Conservation (phyloP, 2,888 invertebrate genomes). For the Ophioninae sp. region DNA sequence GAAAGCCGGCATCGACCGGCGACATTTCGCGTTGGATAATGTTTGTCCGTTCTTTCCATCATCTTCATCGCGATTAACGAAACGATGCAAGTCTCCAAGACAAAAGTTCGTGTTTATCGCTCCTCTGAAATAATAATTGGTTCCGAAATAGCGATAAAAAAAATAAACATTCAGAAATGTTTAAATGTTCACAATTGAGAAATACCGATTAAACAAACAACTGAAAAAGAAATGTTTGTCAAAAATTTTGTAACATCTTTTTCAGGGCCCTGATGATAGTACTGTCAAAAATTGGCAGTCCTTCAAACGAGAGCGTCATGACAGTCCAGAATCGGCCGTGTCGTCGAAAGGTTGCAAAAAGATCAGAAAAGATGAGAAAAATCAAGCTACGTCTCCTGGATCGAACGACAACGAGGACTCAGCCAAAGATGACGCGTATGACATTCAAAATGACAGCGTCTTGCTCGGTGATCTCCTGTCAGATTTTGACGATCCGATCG, state of each 20-base stretch:
- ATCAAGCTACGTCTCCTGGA: too few species aligned
- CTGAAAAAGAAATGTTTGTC: neutral
- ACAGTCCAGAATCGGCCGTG: neutral
- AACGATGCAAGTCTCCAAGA: neutral
- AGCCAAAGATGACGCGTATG: neutral
- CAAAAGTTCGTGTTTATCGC: conserved; percentile 28
- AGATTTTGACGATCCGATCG: conserved; percentile 34
- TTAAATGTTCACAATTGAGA: neutral
- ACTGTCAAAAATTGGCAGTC: neutral
- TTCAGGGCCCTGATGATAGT: neutral
- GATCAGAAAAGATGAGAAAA: neutral
- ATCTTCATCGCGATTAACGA: conserved; percentile 12
- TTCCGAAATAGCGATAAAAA: neutral
- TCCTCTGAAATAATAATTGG: neutral
- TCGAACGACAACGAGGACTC: neutral
- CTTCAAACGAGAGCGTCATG: conserved; percentile 30
- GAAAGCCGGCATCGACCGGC: too few species aligned
- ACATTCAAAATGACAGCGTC: conserved; percentile 34
- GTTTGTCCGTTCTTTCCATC: too few species aligned
- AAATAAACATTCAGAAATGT: neutral
- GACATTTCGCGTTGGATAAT: too few species aligned
- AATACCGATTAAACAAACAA: neutral
- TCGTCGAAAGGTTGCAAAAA: conserved; percentile 30
- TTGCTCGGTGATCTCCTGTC: conserved; percentile 37
- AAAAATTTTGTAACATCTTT: neutral